Conservation (phyloP, 2,888 invertebrate genomes). For the Xestia xanthographa region DNA sequence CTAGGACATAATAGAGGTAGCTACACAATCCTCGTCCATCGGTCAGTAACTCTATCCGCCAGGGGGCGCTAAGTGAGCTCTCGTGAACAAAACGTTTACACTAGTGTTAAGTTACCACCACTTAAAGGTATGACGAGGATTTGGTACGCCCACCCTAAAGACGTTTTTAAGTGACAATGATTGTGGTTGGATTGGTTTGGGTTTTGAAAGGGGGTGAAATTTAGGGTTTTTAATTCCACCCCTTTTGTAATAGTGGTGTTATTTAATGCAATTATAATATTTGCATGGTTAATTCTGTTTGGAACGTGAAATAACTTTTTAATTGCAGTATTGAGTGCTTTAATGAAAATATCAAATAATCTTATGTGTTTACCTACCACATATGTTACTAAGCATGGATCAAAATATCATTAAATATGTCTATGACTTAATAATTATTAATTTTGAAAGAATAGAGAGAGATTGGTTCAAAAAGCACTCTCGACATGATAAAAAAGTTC, state of each 20-base stretch:
- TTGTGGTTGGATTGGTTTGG: slow-evolving; percentile 3
- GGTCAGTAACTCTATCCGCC: slow-evolving; percentile 63
- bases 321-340: not conserved
- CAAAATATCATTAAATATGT: not conserved
- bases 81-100: slow-evolving; percentile 51
- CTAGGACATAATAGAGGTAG: slow-evolving; percentile 40
- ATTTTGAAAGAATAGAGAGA: not conserved
- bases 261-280: slow-evolving; percentile 8
- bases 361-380: not conserved
- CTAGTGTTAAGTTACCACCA: slow-evolving; percentile 55
- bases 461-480: not conserved
- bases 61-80: slow-evolving; percentile 61
- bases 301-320: not conserved
- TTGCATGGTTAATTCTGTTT: slow-evolving; percentile 13
- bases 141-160: slow-evolving; percentile 33
- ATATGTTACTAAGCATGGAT: not conserved
- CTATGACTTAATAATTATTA: not conserved
- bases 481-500: not conserved
- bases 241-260: not conserved
- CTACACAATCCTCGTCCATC: slow-evolving; percentile 50
- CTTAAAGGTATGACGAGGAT: slow-evolving; percentile 47
- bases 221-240: slow-evolving; percentile 7
- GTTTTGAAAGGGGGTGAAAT: not conserved
- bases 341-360: not conserved
- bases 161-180: slow-evolving; percentile 37